Conservation (phyloP, 2,113 vertebrate genomes). For the Cettia cetti region DNA sequence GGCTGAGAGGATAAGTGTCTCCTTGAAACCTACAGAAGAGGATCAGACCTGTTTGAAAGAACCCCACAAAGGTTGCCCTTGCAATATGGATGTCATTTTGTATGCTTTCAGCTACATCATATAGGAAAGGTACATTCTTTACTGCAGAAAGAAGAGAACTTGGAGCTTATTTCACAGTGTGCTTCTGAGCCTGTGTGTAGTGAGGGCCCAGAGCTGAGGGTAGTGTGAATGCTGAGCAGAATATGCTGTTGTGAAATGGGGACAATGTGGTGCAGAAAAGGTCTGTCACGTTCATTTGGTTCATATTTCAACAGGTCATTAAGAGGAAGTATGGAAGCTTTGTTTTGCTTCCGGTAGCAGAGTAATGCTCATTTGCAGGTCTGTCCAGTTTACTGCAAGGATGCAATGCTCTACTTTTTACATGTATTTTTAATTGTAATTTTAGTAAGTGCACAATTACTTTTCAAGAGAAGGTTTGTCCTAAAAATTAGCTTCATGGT, state of each 20-base stretch:
- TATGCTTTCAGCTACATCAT: neutral
- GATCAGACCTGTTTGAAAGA: neutral
- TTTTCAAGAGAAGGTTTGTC: neutral
- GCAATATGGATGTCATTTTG: fast-evolving
- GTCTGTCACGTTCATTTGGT: neutral
- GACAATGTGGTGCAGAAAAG: fast-evolving
- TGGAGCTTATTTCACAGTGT: neutral
- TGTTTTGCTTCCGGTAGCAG: neutral
- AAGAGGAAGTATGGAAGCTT: neutral
- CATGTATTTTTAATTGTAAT: neutral
- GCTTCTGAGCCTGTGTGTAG: fast-evolving
- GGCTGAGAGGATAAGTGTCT: neutral
- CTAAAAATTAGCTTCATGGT: neutral
- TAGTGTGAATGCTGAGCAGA: neutral
- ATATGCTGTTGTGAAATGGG: neutral
- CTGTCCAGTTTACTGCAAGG: neutral
- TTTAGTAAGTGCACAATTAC: neutral
- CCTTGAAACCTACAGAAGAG: neutral
- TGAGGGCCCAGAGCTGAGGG: neutral
- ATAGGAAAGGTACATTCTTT: neutral
- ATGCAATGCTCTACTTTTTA: neutral
- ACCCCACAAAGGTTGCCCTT: neutral
- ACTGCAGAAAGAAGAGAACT: neutral
- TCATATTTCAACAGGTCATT: neutral
- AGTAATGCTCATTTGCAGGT: neutral